Evolutionary conservation across 2,797 vertebrate species (phyloP).

Genomic region (Hafferia zeledoni): DNA sequence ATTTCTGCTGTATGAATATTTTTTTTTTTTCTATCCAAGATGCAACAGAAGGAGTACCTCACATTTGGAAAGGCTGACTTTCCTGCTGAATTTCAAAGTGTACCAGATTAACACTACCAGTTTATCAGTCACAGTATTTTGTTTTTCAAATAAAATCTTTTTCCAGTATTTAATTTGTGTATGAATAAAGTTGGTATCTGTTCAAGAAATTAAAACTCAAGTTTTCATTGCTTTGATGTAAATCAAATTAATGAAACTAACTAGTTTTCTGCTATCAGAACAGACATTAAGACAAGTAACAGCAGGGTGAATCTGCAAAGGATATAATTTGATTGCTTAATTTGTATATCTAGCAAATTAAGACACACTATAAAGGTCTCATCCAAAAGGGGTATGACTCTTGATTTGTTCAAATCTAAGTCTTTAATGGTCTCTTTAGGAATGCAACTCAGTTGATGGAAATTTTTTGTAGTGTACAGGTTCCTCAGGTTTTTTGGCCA

Average conservation of each 20-base stretch:
- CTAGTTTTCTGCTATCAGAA: neutral
- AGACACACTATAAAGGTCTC: neutral
- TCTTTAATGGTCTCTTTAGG: neutral
- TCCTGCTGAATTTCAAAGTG: neutral
- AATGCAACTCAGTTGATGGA: neutral
- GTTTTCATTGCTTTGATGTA: neutral
- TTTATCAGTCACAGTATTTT: neutral
- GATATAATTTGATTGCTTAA: neutral
- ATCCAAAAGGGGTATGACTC: neutral
- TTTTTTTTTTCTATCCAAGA: neutral
- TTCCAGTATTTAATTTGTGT: neutral
- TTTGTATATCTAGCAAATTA: neutral
- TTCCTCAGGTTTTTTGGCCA: neutral
- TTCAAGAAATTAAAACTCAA: neutral
- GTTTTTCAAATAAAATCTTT: neutral
- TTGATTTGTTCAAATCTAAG: neutral
- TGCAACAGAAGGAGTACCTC: neutral
- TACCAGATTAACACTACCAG: neutral
- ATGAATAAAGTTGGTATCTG: neutral
- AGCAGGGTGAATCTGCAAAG: neutral
- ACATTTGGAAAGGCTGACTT: neutral
- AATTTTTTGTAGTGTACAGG: neutral
- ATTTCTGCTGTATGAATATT: neutral
- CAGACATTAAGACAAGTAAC: neutral
- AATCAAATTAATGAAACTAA: neutral